Base-by-base conservation (phyloP, 2,113 vertebrate genomes). In the Cyanistes caeruleus region DNA sequence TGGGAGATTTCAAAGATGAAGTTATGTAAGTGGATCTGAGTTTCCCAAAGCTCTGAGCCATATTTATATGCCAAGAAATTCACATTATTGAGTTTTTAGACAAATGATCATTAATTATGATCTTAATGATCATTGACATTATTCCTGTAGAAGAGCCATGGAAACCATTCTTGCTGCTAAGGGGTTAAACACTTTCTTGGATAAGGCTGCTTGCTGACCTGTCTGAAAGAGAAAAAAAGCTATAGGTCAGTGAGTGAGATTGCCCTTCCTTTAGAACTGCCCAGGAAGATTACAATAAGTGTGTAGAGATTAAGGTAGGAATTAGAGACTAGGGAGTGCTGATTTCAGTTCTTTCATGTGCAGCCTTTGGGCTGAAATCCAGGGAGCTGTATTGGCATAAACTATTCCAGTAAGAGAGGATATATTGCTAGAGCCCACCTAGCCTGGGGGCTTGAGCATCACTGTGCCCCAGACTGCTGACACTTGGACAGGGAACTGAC, bases 121-220 rank as follows among this genome's bases (percentile, higher is more conserved):
- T 75, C 68, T 78, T 93, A 92, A 95, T 78, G 60, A 75, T 87
- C 59, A 68, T 55, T 90, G 91, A 81, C 89, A 68, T 68, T 75
- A 52, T 80, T 90, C 73, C 78, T 84, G 43, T 78, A 64, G 44
- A 87, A 86, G 12, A 90, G 86, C 64, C 68, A 92, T 56, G 35
- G 48, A 93, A 95, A 91, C 43, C 88, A 78, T 44, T 24, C 35
- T 64, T 85, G 68, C 27, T 89, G 58, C 65, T 93, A 78, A 89
- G 59, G 95, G 65, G 90, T 93, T 96, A 96, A 97, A 89, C 39
- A 41, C 15, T 84, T 95, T 75, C 64, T 87, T 93, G 64, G 64
- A 68, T 93, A 67, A 56, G 30, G 60, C 60, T 92, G 22, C 64
- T 90, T 92, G 80, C 76, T 95, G 93, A 92, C 56, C 89, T 59